Base-by-base conservation (phyloP, 2,888 invertebrate species). In the Lutraria lutraria region DNA sequence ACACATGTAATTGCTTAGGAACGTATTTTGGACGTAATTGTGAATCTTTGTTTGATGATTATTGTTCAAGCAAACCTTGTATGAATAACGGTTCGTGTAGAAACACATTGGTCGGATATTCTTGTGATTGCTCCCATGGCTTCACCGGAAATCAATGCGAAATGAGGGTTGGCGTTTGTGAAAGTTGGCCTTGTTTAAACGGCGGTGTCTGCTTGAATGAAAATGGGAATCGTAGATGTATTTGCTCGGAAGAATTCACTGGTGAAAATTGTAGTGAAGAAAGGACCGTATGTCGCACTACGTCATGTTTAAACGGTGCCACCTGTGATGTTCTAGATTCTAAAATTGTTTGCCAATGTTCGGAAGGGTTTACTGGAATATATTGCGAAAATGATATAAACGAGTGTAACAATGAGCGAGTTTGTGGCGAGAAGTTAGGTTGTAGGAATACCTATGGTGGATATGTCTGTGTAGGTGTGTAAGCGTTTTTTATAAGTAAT, bases 11-110 rank as follows among this genome's bases (percentile, higher is more conserved):
- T 60, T 60, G 60, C n/a, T 19, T n/a, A 60, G 21, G 21, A 0
- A 8, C 21, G 0, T 60, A n/a, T 60, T 8, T 8, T n/a, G 60
- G 60, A 2, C n/a, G 21, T 19, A 16, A 60, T 19, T 60, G 60
- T 21, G n/a, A n/a, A 60, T n/a, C 6, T n/a, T n/a, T 93, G 54
- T 88, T 94, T 13, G 86, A 93, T 72, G 92, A 94, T 34, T 43
- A 43, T 43, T 95, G 95, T 90, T 53, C 52, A 4, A 53, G 82
- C 8, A 72, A 54, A 52, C 89, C 92, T 0, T 94, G 60, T 60
- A n/a, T n/a, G 21, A 60, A 60, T n/a, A 21, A 60, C 0, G 60
- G 60, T 19, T n/a, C 21, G 60, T 60, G 60, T 4, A 60, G 8
- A 8, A n/a, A 60, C n/a, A n/a, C 21, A 16, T 19, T 60, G 8